A percentile compares a stretch with the other conserved stretches of the same genome.
Conservation (phyloP, 2,797 vertebrate species). For the Coilia nasus region DNA sequence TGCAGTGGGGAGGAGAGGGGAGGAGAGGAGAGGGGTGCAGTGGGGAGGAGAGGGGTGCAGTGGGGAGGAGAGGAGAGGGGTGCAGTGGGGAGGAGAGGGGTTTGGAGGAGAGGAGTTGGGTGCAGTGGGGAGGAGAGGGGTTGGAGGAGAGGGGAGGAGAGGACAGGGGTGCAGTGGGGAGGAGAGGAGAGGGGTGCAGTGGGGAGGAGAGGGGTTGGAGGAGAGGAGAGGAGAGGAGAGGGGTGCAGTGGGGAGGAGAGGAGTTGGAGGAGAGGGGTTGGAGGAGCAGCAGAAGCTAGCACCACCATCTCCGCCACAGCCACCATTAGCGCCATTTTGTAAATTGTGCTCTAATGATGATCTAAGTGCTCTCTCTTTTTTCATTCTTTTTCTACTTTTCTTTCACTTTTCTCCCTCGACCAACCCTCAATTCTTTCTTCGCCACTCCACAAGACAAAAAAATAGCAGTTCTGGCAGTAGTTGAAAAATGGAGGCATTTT, state of each 20-base stretch:
- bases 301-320: conserved; percentile 34
- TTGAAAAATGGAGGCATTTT: conserved; percentile 69
- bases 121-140: too few species aligned
- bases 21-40: too few species aligned
- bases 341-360: conserved; percentile 67
- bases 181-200: too few species aligned
- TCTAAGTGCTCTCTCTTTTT: conserved; percentile 60
- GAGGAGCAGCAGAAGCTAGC: conserved; percentile 46
- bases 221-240: background rate
- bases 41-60: too few species aligned
- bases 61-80: too few species aligned
- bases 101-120: too few species aligned
- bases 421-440: conserved; percentile 19
- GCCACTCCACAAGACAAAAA: conserved; percentile 44
- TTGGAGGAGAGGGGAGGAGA: too few species aligned
- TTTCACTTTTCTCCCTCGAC: background rate
- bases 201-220: background rate
- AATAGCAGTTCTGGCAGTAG: conserved; percentile 52
- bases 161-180: too few species aligned
- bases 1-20: too few species aligned
- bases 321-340: conserved; percentile 57
- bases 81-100: too few species aligned
- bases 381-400: too few species aligned
- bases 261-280: background rate
- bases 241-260: too few species aligned